phyloP scores from a whole-genome alignment of 2,888 invertebrate species.

The Polydrusus cervinus region DNA sequence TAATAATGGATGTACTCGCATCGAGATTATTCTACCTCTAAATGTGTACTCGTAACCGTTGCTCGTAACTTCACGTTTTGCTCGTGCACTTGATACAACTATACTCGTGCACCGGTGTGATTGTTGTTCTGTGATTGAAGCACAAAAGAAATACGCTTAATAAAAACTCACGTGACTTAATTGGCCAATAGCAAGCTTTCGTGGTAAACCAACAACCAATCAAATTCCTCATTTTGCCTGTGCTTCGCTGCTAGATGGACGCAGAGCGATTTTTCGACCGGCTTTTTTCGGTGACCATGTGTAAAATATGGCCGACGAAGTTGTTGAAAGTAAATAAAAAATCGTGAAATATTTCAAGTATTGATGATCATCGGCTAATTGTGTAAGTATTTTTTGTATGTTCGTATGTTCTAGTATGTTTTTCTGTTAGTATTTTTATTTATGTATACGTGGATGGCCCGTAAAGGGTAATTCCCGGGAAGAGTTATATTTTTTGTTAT shows the following conservation, averaged over 20 bases:
- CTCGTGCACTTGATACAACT: too few relatives aligned
- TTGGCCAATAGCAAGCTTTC: conserved; percentile 24
- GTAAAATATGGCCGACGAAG: conserved; percentile 20
- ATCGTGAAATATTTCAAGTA: conserved; percentile 25
- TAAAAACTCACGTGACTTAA: not conserved
- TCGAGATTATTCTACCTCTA: not conserved
- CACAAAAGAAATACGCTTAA: not conserved
- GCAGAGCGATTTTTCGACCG: not conserved
- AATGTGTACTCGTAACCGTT: too few relatives aligned
- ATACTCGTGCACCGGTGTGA: too few relatives aligned
- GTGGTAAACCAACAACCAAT: conserved; percentile 29
- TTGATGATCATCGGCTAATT: conserved; percentile 13
- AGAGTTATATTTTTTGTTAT: not conserved
- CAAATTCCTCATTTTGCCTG: conserved; percentile 19
- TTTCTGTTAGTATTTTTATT: conserved; percentile 19
- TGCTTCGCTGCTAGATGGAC: conserved; percentile 22
- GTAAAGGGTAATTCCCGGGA: not conserved
- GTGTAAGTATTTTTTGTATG: conserved; percentile 30
- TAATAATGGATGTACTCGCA: not conserved
- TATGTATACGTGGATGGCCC: not conserved
- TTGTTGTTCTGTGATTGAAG: too few relatives aligned
- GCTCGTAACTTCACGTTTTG: too few relatives aligned
- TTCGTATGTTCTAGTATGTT: not conserved
- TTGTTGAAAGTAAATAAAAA: conserved; percentile 14
- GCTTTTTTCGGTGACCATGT: conserved; percentile 20